Base-by-base conservation (phyloP, 2,113 vertebrate genomes). In the Lophura nycthemera region DNA sequence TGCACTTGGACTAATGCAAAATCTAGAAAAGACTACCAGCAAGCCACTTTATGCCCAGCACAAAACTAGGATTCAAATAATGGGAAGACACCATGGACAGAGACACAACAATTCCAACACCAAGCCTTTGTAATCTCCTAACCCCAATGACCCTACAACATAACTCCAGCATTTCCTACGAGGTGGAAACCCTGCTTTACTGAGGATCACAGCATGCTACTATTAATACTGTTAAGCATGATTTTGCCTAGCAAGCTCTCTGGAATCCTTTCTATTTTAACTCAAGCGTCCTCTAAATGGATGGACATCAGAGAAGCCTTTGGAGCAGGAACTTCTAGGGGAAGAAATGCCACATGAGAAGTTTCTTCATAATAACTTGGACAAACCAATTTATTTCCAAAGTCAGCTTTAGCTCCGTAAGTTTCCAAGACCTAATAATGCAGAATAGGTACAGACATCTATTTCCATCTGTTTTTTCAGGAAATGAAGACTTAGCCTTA, bases 401-500 rank as follows among this genome's bases (percentile, higher is more conserved):
- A 83, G 90, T 34, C 43, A 69, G 20, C 38, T 86, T 81, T 32
- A 91, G n/a, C 21, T 19, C 25, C 8, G 17, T n/a, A 63, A 64
- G 22, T 83, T 94, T 86, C 56, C 4, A 0, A 83, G 73, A 74
- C 24, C 15, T 83, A 75, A 60, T 38, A 65, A 83, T 12, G 11
- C 66, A 86, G 47, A 76, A 69, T 14, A 64, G 45, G 86, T 54
- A 69, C 57, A 87, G 57, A 48, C 20, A 74, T 21, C 10, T 83
- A 71, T 69, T 76, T 32, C 64, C 76, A 74, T 59, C 38, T 71
- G 43, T 72, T 95, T 86, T 57, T 57, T 17, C 69, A 88, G 40
- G 76, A 94, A 90, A 86, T 83, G 27, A 64, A 83, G 60, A 65
- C n/a, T 88, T 50, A 80, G 69, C 22, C 61, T 93, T 75, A 78